Evolutionary conservation across 2,797 vertebrate species (phyloP).

Genomic region (Siniperca obscura): DNA sequence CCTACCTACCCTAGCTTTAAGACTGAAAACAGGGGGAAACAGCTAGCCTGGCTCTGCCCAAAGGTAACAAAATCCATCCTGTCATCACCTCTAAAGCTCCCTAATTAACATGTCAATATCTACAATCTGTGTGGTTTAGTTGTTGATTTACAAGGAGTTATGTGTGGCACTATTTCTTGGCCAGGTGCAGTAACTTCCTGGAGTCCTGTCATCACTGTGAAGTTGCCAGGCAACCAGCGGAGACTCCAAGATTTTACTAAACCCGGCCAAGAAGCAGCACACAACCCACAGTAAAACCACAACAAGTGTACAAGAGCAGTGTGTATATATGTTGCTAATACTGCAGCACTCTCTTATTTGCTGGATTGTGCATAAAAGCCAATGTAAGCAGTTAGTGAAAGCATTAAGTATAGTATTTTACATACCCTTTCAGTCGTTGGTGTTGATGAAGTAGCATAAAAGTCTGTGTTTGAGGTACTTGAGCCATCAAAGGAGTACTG

Average conservation of each 20-base stretch:
- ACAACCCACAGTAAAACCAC: background rate
- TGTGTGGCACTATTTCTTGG: background rate
- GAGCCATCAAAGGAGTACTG: conserved; percentile 11
- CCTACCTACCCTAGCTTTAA: background rate
- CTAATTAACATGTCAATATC: background rate
- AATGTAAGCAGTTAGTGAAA: background rate
- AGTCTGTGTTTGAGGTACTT: background rate
- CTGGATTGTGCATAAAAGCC: background rate
- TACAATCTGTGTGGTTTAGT: background rate
- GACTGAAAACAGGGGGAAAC: background rate
- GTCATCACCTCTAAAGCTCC: background rate
- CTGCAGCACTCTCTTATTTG: background rate
- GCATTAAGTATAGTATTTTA: background rate
- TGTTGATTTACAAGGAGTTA: background rate
- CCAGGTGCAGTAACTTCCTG: too few species aligned
- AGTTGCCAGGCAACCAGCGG: too few species aligned
- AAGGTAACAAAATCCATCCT: background rate
- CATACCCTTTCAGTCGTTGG: conserved; percentile 18
- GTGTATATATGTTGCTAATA: background rate
- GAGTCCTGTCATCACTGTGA: too few species aligned
- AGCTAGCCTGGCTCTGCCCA: background rate
- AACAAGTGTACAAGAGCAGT: background rate
- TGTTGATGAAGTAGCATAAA: conserved; percentile 1
- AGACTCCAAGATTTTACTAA: too few species aligned
- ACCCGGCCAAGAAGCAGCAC: background rate